A percentile compares a stretch with the other conserved stretches of the same genome.
These are phyloP conservation scores for Pachyseris speciosa DNA, from an alignment of 64 coral and sea anemone species.

Conservation along the genomic window DNA sequence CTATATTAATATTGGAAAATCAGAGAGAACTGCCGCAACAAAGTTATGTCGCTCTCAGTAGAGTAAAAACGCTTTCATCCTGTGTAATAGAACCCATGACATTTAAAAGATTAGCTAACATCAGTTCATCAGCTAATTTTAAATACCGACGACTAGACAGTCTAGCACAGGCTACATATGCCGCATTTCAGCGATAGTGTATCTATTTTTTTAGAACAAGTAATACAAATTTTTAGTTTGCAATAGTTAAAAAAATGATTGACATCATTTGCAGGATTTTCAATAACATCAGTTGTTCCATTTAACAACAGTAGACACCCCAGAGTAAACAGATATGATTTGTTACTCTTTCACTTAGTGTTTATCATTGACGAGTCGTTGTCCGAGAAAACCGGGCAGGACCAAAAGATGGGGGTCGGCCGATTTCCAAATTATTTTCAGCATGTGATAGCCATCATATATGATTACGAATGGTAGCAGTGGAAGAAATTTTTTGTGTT, in stretches of 20 bases:
- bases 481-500: too few relatives aligned
- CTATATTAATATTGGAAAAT: constrained; percentile 51
- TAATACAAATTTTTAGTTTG: neutral
- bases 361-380: too few relatives aligned
- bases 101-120: constrained; percentile 11
- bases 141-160: constrained; percentile 26
- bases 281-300: too few relatives aligned
- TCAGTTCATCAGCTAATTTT: constrained; percentile 26
- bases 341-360: too few relatives aligned
- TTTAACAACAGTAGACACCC: too few relatives aligned
- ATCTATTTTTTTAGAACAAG: neutral
- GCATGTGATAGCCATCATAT: too few relatives aligned
- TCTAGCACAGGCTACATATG: neutral
- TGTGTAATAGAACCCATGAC: constrained; percentile 25
- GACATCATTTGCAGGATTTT: neutral
- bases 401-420: too few relatives aligned
- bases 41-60: constrained; percentile 24
- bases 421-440: too few relatives aligned
- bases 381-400: too few relatives aligned
- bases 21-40: constrained; percentile 15
- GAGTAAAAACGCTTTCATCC: constrained; percentile 6
- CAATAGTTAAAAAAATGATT: neutral
- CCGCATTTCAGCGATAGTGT: neutral
- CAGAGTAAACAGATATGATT: too few relatives aligned
- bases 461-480: too few relatives aligned